A percentile compares a stretch with the other conserved stretches of the same genome.
Evolutionary conservation across 2,888 invertebrate genomes (phyloP).

Genomic region (Clanis bilineata): DNA sequence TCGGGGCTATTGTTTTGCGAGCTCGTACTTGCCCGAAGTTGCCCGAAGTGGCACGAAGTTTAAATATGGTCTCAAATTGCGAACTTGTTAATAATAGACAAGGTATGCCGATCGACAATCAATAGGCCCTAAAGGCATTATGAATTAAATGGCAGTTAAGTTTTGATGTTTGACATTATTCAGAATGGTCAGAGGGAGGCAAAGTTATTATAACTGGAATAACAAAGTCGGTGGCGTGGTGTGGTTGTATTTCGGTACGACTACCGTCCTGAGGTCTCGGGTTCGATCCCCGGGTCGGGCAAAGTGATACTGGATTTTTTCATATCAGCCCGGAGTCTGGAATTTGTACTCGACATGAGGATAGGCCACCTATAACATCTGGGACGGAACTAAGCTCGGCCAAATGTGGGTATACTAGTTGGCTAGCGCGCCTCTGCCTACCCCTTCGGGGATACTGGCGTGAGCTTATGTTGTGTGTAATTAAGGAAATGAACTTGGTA

Average conservation of each 20-base stretch:
- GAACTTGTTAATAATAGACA: conserved; percentile 1
- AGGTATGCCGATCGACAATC: conserved; percentile 1
- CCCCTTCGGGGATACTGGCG: not conserved
- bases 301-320: no score
- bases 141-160: not conserved
- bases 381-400: no score
- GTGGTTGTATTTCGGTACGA: no score
- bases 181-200: not conserved
- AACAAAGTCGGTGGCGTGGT: no score
- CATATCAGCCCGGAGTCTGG: no score
- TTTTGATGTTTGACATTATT: not conserved
- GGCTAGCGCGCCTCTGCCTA: no score
- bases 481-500: not conserved
- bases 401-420: no score
- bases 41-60: conserved; percentile 5
- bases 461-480: not conserved
- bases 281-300: no score
- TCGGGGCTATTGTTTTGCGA: conserved; percentile 7
- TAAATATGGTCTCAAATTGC: conserved; percentile 1
- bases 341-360: no score
- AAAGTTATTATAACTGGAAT: no score
- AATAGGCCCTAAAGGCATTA: conserved; percentile 3
- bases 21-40: not conserved
- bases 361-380: no score
- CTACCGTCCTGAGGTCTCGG: no score